Conservation (phyloP, 2,888 invertebrate species). For the Mylabris sibirica region DNA sequence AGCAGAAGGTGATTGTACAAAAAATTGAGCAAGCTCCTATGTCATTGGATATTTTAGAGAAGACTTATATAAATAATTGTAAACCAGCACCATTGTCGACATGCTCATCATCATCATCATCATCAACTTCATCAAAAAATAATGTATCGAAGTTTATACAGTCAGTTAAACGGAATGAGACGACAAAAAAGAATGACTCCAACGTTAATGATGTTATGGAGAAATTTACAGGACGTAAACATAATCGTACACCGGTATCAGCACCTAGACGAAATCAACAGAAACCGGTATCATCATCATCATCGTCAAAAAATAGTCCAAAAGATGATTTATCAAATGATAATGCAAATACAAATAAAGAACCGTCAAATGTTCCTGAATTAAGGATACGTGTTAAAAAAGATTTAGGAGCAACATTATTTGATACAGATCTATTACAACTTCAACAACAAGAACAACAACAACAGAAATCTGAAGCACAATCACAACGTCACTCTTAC, state of each 20-base stretch:
- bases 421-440: neutral
- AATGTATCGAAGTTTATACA: conserved; percentile 18
- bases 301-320: neutral
- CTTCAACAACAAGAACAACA: neutral
- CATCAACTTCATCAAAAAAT: conserved; percentile 14
- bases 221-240: conserved; percentile 16
- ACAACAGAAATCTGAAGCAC: neutral
- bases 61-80: neutral
- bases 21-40: neutral
- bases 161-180: conserved; percentile 3
- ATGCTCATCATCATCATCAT: neutral
- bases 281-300: neutral
- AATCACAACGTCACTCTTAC: neutral
- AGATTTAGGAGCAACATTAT: conserved; percentile 13
- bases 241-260: conserved; percentile 20
- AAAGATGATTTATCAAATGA: neutral
- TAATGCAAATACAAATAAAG: conserved; percentile 15
- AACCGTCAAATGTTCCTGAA: neutral
- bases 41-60: neutral
- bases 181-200: neutral
- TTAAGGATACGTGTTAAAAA: conserved; percentile 23
- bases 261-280: conserved; percentile 20
- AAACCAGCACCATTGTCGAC: conserved; percentile 5
- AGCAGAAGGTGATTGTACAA: neutral
- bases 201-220: conserved; percentile 15